Evolutionary conservation across 2,113 vertebrate genomes (phyloP).

Genomic region (Chitala chitala): DNA sequence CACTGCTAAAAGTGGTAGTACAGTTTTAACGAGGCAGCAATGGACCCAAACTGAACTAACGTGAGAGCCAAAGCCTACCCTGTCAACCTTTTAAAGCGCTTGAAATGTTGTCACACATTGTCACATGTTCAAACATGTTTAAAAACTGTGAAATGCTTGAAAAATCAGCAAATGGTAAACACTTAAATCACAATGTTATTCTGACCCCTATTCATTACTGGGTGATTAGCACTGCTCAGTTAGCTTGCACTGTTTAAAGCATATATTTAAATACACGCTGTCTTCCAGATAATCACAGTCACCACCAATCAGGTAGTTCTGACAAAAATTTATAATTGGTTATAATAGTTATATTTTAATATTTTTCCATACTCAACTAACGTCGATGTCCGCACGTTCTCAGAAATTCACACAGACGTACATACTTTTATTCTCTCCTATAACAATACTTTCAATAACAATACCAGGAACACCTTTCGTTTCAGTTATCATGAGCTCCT

Average conservation of each 20-base stretch:
- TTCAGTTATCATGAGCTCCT: too few relatives aligned
- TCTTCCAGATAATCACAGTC: too few relatives aligned
- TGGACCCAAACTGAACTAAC: not conserved
- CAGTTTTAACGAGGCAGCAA: too few relatives aligned
- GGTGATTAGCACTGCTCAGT: not conserved
- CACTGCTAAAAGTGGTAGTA: not conserved
- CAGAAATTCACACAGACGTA: too few relatives aligned
- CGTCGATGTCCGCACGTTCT: not conserved
- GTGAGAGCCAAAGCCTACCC: not conserved
- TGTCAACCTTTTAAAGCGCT: not conserved
- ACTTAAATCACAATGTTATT: not conserved
- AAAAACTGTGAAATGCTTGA: not conserved
- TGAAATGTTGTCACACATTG: not conserved
- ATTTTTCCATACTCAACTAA: not conserved
- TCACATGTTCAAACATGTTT: not conserved
- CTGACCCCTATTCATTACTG: not conserved
- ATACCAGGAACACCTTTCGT: too few relatives aligned
- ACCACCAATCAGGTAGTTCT: too few relatives aligned
- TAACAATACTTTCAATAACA: too few relatives aligned
- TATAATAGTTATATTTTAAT: too few relatives aligned
- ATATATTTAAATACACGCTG: not conserved
- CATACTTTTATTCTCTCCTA: too few relatives aligned
- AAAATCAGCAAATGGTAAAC: not conserved
- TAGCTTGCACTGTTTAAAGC: not conserved
- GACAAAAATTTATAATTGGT: too few relatives aligned